Base-by-base conservation (phyloP, 2,113 vertebrate species). In the Pavo muticus region DNA sequence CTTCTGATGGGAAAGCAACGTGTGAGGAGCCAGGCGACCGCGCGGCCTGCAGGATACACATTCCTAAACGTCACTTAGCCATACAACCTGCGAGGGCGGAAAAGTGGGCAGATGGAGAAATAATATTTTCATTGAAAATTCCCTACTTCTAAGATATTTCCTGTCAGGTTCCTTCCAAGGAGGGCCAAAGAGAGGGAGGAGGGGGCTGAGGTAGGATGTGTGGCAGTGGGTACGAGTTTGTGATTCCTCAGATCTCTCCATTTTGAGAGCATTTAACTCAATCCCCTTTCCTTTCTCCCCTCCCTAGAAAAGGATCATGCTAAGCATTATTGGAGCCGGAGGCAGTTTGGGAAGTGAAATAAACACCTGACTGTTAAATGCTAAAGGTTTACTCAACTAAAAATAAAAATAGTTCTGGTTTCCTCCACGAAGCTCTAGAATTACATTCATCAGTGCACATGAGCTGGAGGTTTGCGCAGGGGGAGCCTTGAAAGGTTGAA, bases 71-170 rank as follows among this genome's bases (percentile, higher is more conserved):
- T 94, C 95, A 95, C 95, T 97, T 97, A 97, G 92, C 96, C 96
- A 96, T 97, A 93, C 94, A 93, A 95, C 96, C 96, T 97, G 95
- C 77, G 85, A 91, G 95, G 97, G 96, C 24, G 96, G 95, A 84
- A 93, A 94, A 92, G 92, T 94, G 95, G 96, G 97, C 95, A 97
- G 95, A 97, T 95, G 94, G 91, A 97, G 96, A 77, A 97, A 97
- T 95, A 97, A 97, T 97, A 97, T 97, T 97, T 97, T 97, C 91
- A 64, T 82, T 95, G 95, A 97, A 97, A 97, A 96, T 96, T 97
- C 96, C 85, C 95, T 97, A 92, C 95, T 89, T 96, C 91, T 91
- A 79, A 97, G 93, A 96, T 95, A 97, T 97, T 96, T 97, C 96
- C 97, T 97, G 95, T 96, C 95, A 95, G 96, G 94, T 95, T 94